Percentiles rank a stretch among this genome's conserved stretches.
phyloP scores from a whole-genome alignment of 2,797 vertebrate genomes.

The Typhlichthys subterraneus region DNA sequence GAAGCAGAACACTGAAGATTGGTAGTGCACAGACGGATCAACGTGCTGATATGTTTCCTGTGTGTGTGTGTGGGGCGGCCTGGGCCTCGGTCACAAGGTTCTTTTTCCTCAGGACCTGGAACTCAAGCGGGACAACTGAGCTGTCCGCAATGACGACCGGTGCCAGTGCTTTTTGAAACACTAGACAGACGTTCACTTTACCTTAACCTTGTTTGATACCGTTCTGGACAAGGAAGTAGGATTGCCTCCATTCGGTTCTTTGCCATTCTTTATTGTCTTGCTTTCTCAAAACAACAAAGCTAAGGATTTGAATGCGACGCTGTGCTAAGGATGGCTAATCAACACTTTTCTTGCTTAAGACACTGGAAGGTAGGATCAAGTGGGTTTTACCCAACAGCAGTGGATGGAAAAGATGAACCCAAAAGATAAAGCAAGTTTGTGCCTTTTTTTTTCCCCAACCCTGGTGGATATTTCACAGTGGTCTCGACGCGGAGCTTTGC shows the following conservation, averaged over 20 bases:
- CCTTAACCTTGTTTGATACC: constrained; percentile 9
- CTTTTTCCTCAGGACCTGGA: constrained; percentile 20
- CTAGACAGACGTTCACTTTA: constrained; percentile 30
- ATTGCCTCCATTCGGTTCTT: constrained; percentile 28
- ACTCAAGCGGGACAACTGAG: constrained; percentile 23
- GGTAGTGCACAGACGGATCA: constrained; percentile 38
- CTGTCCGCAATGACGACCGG: constrained; percentile 36
- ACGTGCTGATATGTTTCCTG: constrained; percentile 21
- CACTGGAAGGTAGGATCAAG: constrained; percentile 19
- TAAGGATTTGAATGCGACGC: constrained; percentile 57
- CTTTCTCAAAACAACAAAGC: constrained; percentile 53
- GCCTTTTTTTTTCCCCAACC: constrained; percentile 83
- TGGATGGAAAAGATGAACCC: neutral
- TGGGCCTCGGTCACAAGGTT: neutral
- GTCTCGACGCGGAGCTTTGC: constrained; percentile 86
- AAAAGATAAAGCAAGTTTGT: constrained; percentile 75
- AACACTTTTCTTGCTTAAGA: constrained; percentile 50
- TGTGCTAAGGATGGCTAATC: constrained; percentile 53
- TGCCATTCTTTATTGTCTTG: constrained; percentile 41
- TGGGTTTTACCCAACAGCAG: constrained; percentile 21
- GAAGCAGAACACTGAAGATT: constrained; percentile 55
- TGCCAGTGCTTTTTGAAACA: constrained; percentile 61
- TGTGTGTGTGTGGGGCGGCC: constrained; percentile 23
- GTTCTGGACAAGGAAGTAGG: no score
- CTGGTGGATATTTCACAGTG: constrained; percentile 81